phyloP scores from a whole-genome alignment of 2,113 vertebrate species.

The Zosterops pallidus region DNA sequence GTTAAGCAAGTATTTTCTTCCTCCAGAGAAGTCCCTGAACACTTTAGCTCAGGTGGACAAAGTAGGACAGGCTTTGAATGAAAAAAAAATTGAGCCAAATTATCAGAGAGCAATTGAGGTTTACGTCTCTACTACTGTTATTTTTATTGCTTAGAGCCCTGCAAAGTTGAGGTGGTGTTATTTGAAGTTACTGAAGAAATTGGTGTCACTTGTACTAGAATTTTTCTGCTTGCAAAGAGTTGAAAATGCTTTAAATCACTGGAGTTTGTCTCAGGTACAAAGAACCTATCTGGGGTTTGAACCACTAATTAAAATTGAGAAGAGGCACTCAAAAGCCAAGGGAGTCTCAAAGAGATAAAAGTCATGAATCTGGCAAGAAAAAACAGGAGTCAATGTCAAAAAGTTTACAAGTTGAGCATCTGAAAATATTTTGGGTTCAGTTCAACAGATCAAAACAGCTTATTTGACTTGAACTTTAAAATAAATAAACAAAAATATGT shows the following conservation, averaged over 20 bases:
- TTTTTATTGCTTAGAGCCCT: background rate
- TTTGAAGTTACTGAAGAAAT: background rate
- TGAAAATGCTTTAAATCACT: background rate
- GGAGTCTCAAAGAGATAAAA: background rate
- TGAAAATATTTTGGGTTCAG: constrained; percentile 24
- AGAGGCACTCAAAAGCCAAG: background rate
- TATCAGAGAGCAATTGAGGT: background rate
- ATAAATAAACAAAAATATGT: constrained; percentile 9
- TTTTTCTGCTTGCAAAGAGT: background rate
- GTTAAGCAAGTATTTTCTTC: background rate
- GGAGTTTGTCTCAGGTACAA: background rate
- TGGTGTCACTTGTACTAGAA: background rate
- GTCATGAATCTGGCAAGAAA: background rate
- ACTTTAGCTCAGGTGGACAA: background rate
- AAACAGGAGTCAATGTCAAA: background rate
- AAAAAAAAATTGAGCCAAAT: background rate
- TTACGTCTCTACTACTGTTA: background rate
- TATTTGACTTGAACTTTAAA: constrained; percentile 1
- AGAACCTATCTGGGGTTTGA: background rate
- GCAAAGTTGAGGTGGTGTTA: background rate
- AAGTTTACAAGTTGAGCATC: background rate
- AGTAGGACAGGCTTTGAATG: background rate
- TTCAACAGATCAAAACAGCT: constrained; percentile 31
- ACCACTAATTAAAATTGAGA: background rate
- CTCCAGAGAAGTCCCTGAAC: background rate